These are phyloP conservation scores for Nemotelus pantherinus DNA, from an alignment of 2,888 invertebrate genomes.

Conservation along the genomic window DNA sequence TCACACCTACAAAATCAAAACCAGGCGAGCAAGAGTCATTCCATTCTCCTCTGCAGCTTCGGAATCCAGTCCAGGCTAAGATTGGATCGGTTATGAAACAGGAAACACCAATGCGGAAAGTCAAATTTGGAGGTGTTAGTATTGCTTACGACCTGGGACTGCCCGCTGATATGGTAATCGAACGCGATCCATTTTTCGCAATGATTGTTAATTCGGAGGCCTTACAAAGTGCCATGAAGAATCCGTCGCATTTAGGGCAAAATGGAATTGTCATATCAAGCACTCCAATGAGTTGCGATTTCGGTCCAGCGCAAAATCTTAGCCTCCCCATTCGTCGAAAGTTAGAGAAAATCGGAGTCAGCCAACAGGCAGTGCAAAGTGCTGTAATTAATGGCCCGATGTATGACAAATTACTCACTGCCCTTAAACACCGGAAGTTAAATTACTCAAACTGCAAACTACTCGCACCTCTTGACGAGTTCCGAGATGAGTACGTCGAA, in stretches of 20 bases:
- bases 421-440: constrained; percentile 68
- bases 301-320: constrained; percentile 58
- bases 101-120: constrained; percentile 63
- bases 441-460: constrained; percentile 68
- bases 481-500: constrained; percentile 68
- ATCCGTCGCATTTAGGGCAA: constrained; percentile 43
- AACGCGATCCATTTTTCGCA: constrained; percentile 61
- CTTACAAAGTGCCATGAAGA: constrained; percentile 57
- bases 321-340: constrained; percentile 65
- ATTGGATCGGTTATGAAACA: constrained; percentile 60
- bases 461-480: constrained; percentile 68
- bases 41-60: constrained; percentile 61
- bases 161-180: constrained; percentile 60
- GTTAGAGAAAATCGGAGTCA: constrained; percentile 67
- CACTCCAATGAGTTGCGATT: constrained; percentile 65
- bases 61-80: constrained; percentile 57
- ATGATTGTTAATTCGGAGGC: constrained; percentile 61
- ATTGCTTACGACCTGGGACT: constrained; percentile 60
- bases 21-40: constrained; percentile 52
- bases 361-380: constrained; percentile 70
- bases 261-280: constrained; percentile 40
- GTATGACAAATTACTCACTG: constrained; percentile 69
- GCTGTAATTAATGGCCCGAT: constrained; percentile 70
- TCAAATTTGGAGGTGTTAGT: constrained; percentile 60
- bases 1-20: constrained; percentile 52